Evolutionary conservation across 1,140 invertebrate genomes (phyloP), one percentile per base, ranked within the genome.

Genomic region (Nautilus pompilius): DNA sequence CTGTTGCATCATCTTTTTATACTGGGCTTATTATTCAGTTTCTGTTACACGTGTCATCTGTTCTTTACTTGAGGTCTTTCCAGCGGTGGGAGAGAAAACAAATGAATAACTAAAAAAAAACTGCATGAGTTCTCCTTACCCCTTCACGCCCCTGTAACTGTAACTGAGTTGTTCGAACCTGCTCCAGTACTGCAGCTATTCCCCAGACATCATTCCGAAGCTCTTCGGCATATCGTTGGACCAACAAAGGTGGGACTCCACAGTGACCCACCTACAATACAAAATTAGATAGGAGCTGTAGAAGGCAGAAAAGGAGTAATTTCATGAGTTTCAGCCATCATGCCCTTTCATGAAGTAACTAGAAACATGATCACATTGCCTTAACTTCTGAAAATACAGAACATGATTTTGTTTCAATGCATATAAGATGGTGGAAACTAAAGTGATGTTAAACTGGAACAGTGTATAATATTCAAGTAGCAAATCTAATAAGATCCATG

Each of bases 221-320:
- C 66, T 84, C 83, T 51, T 83, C 80, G 0, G 82, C 73, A 63
- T 84, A 84, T 26, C 83, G 68, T 66, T 83, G 82, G 5, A 84
- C 78, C 57, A 84, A 59, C 17, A 81, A 73, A 5, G 81, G 74
- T 29, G 83, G 83, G 45, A 84, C 80, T 17, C 78, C 81, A 74
- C 81, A 84, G 36, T 77, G 75, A 41, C 83, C 83, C n/a, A n/a
- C n/a, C n/a, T n/a, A n/a, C n/a, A n/a, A n/a, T 58, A 69, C 8
- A 46, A 58, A 65, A 58, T 24, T 30, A 29, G 57, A 10, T 0
- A 46, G 13, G 36, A 36, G 41, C 2, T 17, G 22, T 0, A 51
- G 8, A 30, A 46, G 24, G 29, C 26, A 33, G 3, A 60, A 15
- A 22, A 15, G 2, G 41, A 32, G 56, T 5, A 26, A 20, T 33